Base-by-base conservation (phyloP, 2,888 invertebrate species). In the Petrolisthes manimaculis region DNA sequence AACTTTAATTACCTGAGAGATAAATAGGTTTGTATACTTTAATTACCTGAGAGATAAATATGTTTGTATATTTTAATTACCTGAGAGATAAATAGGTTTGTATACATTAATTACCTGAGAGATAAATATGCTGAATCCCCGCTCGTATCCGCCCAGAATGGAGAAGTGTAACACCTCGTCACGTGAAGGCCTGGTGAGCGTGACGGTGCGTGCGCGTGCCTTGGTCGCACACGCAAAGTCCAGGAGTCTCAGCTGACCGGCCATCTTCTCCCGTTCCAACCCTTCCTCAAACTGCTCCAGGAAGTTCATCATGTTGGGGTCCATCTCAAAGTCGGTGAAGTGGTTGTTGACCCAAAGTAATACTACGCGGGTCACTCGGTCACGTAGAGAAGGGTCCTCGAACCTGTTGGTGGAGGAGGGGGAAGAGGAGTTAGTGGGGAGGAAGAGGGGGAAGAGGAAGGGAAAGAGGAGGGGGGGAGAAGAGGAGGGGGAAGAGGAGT, bases 311-410 rank as follows among this genome's bases (percentile, higher is more conserved):
- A 99, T 98, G 89, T 95, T 96, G 51, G 97, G 96, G 93, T 98
- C 97, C 6, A 97, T 98, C 94, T 98, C 98, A 93, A 99, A 99
- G 93, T 99, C 99, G 74, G 98, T 98, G 93, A 98, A 99, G 93
- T 99, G 98, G 93, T 98, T 99, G 93, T 99, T 99, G 1, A 99
- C 99, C 99, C 99, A 99, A 12, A 99, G 95, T 77, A 99, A 94
- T 12, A 99, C 97, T 0, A 99, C 98, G 89, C 99, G 94, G 0
- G 99, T 98, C 5, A 99, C 99, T 93, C 98, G 95, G 93, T 97
- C 96, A 91, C 96, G 94, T 56, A 96, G 94, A 2, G 93, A 89
- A 6, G 95, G 94, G 92, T 98, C 97, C 91, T 96, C 95, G 92
- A 98, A 98, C 93, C 93, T 93, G 88, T 0, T 37, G 37, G 37